Evolutionary conservation across 2,113 vertebrate genomes (phyloP).

Genomic region (Boulengeromyrus knoepffleri): DNA sequence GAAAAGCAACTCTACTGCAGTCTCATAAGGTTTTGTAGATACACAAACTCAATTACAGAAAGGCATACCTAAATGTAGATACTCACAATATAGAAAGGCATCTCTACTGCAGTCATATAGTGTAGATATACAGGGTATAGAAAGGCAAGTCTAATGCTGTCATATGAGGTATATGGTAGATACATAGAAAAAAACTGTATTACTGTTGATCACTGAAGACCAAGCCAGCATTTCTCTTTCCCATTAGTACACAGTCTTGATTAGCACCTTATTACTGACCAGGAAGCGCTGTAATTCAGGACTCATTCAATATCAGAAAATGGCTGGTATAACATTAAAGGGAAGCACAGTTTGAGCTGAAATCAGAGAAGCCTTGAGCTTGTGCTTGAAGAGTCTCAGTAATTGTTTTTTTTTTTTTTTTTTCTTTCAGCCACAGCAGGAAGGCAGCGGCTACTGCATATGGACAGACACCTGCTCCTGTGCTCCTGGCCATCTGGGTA

Average conservation of each 20-base stretch:
- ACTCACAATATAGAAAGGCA: neutral
- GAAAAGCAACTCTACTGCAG: neutral
- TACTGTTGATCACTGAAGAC: neutral
- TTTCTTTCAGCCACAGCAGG: neutral
- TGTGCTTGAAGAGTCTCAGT: neutral
- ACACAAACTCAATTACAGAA: neutral
- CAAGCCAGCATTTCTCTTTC: neutral
- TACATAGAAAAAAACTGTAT: neutral
- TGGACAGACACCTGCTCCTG: neutral
- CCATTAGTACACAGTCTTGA: neutral
- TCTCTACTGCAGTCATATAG: neutral
- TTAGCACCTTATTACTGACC: neutral
- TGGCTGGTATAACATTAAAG: neutral
- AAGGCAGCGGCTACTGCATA: neutral
- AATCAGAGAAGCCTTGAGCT: neutral
- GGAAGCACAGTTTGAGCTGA: neutral
- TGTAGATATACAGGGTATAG: neutral
- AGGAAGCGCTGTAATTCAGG: neutral
- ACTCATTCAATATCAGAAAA: neutral
- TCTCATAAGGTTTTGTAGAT: neutral
- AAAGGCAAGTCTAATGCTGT: neutral
- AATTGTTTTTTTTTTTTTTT: neutral
- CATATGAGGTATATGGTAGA: neutral
- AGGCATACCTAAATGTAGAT: neutral
- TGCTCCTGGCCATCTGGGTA: neutral